Evolutionary conservation across 2,888 invertebrate species (phyloP).

Genomic region (Poecilus cupreus): DNA sequence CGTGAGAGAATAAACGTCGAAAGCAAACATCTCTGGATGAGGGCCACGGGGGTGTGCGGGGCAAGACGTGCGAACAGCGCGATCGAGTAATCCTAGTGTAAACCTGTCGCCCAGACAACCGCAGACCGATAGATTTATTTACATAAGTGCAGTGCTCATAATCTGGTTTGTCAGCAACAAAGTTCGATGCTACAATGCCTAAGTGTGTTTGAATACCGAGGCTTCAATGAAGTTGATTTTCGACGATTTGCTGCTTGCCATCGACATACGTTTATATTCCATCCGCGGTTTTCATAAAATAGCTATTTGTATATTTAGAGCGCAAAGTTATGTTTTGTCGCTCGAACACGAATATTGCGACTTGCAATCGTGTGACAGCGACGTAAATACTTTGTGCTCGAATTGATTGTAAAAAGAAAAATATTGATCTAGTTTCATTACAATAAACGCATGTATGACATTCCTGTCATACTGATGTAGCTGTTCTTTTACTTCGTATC

Average conservation of each 20-base stretch:
- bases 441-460: no score
- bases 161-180: constrained; percentile 29
- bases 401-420: no score
- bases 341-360: no score
- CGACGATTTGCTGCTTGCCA: neutral
- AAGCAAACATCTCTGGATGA: constrained; percentile 23
- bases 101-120: constrained; percentile 52
- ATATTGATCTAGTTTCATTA: no score
- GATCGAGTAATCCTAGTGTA: constrained; percentile 58
- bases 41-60: neutral
- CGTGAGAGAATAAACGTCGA: constrained; percentile 46
- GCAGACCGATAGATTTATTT: constrained; percentile 35
- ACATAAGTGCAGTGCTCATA: constrained; percentile 45
- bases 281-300: no score
- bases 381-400: no score
- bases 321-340: no score
- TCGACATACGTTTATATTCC: neutral
- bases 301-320: no score
- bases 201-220: neutral
- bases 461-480: no score
- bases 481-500: no score
- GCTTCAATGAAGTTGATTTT: neutral
- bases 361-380: no score
- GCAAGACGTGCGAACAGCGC: constrained; percentile 11
- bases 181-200: constrained; percentile 36